Evolutionary conservation across 2,888 invertebrate genomes (phyloP), one percentile per base, ranked within the genome.

Genomic region (Fragum sueziense): DNA sequence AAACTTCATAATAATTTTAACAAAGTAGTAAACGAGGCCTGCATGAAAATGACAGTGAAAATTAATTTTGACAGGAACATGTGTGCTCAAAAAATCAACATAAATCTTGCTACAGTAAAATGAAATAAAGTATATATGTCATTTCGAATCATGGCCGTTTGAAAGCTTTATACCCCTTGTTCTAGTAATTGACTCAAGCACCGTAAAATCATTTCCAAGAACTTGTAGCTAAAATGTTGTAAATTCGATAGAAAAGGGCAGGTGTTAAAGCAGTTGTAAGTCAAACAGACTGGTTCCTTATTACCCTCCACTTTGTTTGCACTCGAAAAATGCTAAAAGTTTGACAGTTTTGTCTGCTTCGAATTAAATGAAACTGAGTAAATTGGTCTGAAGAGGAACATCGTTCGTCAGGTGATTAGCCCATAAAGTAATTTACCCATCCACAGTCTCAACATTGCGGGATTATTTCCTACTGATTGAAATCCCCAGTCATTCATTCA

Each of bases 311-410:
- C 79, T 79, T 79, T 74, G 71, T 71, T 47, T 17, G 65, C 67
- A 71, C 74, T 79, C 74, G 33, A 61, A 71, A 72, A 61, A 65
- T 51, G 71, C 71, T 79, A 71, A 75, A 79, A 79, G 33, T 75
- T 74, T 79, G 79, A 74, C 79, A 79, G 74, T 71, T 75, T 79
- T 75, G 79, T 59, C 74, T 74, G 74, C 71, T 75, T 69, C 68
- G 65, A 79, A 79, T 79, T 79, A 79, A 57, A n/a, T 70, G 71
- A 57, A 70, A 74, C 70, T 47, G 61, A 59, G 79, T 79, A 79
- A 75, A 74, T 75, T 74, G 71, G 11, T 65, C 22, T 27, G 41
- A n/a, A 65, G 65, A 25, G 41, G 65, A n/a, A 22, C 65, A 65
- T 65, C 65, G 65, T 41, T 65, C 65, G 41, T 65, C 65, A 65